Base-by-base conservation (phyloP, 1,140 invertebrate species). In the Drosophila orena region DNA sequence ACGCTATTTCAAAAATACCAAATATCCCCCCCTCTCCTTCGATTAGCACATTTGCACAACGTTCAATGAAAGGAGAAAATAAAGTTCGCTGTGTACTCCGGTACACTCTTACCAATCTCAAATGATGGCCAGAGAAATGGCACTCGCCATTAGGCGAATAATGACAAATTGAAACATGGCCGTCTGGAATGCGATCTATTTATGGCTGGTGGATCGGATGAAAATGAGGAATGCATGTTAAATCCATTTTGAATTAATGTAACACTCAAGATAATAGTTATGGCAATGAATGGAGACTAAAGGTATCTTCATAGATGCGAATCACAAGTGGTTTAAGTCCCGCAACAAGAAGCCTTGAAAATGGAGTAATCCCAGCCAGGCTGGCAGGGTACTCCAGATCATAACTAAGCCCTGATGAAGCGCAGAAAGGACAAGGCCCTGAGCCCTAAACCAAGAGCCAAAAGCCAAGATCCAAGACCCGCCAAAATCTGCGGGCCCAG, bases 1-100 rank as follows among this genome's bases (percentile, higher is more conserved):
- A 88, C 77, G 84, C 71, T 88, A 88, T 88, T 88, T 88, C 76
- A 86, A 75, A 84, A 88, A 88, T 65, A 88, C 78, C 79, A 79
- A 83, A 88, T 81, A 88, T 76, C 44, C 38, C 40, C n/a, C 15
- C 40, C 42, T 44, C 17, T 27, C 8, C 17, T 57, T 60, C 42
- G 52, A 53, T 64, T 40, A 52, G 56, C 68, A 61, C 79, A 83
- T 83, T 83, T 65, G 62, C 81, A 86, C 81, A 85, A 77, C 57
- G 61, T 77, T 83, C 17, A 68, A 78, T 78, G 76, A 56, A 58
- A 38, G 55, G 37, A 52, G 61, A 54, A 79, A 62, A 52, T 7
- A 8, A 49, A 42, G 59, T 44, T 22, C 6, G 2, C 10, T 10
- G 37, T 34, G 14, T n/a, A 56, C 27, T 38, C 15, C 14, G 0